phyloP scores from a whole-genome alignment of 2,888 invertebrate species.

The Zeuzera pyrina region DNA sequence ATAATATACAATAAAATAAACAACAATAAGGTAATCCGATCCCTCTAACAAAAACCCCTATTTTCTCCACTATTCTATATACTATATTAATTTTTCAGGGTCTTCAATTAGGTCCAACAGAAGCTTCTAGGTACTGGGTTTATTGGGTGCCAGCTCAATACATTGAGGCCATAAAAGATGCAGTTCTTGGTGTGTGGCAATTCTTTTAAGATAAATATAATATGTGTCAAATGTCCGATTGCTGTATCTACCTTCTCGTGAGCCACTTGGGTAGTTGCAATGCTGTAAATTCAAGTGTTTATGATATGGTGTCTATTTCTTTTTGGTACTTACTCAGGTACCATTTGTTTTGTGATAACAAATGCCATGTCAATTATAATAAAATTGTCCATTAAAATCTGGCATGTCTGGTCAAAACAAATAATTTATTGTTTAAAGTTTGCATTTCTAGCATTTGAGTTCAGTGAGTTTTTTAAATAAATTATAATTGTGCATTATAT shows the following conservation, averaged over 20 bases:
- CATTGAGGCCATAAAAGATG: constrained; percentile 91
- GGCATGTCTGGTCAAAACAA: constrained; percentile 64
- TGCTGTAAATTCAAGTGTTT: constrained; percentile 34
- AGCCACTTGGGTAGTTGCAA: constrained; percentile 62
- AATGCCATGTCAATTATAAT: constrained; percentile 70
- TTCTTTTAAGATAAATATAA: constrained; percentile 73
- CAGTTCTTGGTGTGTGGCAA: constrained; percentile 90
- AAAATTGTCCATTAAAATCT: constrained; percentile 64
- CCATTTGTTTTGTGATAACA: constrained; percentile 60
- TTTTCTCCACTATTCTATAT: no score
- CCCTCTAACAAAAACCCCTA: no score
- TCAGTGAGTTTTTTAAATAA: constrained; percentile 42
- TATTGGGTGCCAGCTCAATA: constrained; percentile 96
- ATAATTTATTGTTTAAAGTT: constrained; percentile 62
- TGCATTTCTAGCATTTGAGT: constrained; percentile 57
- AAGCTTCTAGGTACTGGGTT: constrained; percentile 93
- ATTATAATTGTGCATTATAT: constrained; percentile 23
- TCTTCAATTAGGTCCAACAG: constrained; percentile 91
- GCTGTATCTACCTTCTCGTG: constrained; percentile 39
- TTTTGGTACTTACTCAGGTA: constrained; percentile 42
- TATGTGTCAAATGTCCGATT: constrained; percentile 19
- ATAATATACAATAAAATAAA: no score
- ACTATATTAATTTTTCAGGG: constrained; percentile 81
- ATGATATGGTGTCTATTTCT: constrained; percentile 34
- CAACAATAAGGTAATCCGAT: no score